These are phyloP conservation scores for Halcyon senegalensis DNA, from an alignment of 2,113 vertebrate genomes.

Conservation along the genomic window DNA sequence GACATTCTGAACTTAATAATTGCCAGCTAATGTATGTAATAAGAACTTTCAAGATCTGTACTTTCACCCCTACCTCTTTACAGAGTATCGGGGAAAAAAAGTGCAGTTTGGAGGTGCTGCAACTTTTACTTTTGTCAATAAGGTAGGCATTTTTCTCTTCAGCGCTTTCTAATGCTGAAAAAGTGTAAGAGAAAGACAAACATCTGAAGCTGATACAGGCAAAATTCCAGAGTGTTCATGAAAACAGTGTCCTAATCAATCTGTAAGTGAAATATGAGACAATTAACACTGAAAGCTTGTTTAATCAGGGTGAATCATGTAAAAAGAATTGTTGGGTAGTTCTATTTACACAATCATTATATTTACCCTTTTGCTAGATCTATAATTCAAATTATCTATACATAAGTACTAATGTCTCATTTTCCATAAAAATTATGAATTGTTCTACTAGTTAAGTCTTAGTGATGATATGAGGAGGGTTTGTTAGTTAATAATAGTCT, in stretches of 20 bases:
- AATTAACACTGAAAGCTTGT: constrained; percentile 24
- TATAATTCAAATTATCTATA: neutral
- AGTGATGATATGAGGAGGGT: neutral
- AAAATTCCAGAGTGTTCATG: neutral
- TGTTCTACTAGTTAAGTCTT: neutral
- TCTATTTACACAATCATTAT: neutral
- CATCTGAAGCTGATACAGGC: neutral
- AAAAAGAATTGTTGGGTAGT: neutral
- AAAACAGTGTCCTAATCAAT: neutral
- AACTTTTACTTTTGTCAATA: neutral
- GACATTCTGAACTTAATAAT: neutral
- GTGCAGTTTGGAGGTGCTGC: neutral
- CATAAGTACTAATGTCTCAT: neutral
- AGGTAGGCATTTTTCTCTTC: neutral
- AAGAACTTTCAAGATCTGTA: neutral
- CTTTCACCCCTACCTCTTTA: neutral
- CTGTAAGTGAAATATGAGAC: neutral
- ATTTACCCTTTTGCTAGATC: neutral
- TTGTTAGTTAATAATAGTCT: neutral
- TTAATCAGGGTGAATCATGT: constrained; percentile 5
- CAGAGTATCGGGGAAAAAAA: neutral
- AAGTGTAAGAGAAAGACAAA: neutral
- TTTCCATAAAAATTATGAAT: neutral
- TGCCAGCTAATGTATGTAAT: neutral
- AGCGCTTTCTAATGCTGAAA: neutral